These are phyloP conservation scores for Lucifuga dentata DNA, from an alignment of 2,113 vertebrate species.

Conservation along the genomic window DNA sequence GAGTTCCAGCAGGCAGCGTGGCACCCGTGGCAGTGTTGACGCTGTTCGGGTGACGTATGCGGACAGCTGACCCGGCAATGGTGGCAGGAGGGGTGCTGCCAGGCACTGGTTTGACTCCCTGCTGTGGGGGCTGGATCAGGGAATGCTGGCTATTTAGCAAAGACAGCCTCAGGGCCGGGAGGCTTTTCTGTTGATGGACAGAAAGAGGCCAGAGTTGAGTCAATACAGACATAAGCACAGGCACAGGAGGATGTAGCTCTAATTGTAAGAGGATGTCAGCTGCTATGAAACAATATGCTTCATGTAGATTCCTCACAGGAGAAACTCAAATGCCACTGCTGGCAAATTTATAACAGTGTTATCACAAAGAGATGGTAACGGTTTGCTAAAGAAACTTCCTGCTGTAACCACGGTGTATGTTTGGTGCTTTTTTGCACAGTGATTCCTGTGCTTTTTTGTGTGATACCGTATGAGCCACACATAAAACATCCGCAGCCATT, in stretches of 20 bases:
- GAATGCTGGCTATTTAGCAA: conserved; percentile 88
- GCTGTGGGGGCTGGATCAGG: conserved; percentile 82
- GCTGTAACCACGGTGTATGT: no score
- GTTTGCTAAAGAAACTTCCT: no score
- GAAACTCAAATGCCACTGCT: neutral
- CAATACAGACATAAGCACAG: conserved; percentile 30
- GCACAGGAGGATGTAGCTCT: neutral
- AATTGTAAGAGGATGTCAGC: no score
- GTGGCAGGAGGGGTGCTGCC: conserved; percentile 78
- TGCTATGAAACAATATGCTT: no score
- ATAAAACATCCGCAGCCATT: neutral
- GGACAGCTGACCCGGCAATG: conserved; percentile 80
- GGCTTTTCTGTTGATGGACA: conserved; percentile 86
- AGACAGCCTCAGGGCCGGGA: conserved; percentile 89
- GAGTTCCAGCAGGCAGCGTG: conserved; percentile 60
- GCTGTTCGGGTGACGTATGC: conserved; percentile 87
- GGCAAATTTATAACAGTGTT: conserved; percentile 6
- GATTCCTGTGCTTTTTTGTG: conserved; percentile 1
- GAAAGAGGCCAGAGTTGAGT: conserved; percentile 49
- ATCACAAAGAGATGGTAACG: neutral
- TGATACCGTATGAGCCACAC: neutral
- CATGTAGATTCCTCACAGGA: no score
- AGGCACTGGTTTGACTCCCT: conserved; percentile 79
- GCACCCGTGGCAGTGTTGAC: conserved; percentile 75
- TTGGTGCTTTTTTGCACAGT: neutral